Percentiles rank a stretch among this genome's conserved stretches.
Evolutionary conservation across 2,888 invertebrate species (phyloP).

Genomic region (Zhuqinia jingwanae): DNA sequence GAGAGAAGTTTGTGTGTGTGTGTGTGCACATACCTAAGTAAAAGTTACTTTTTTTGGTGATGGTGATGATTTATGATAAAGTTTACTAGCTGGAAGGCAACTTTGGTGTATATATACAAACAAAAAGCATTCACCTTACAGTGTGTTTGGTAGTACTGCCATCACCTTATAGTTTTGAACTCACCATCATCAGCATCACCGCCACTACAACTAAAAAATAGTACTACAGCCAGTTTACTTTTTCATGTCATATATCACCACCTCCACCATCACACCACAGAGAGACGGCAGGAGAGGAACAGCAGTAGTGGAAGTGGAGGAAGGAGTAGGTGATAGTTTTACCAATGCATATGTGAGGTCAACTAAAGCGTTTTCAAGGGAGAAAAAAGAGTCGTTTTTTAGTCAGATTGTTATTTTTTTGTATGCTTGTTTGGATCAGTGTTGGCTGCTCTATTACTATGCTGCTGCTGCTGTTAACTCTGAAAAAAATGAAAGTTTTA

Average conservation of each 20-base stretch:
- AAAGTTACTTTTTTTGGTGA: slow-evolving; percentile 43
- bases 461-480: not conserved
- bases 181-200: not conserved
- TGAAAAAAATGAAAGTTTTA: not conserved
- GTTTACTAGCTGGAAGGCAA: slow-evolving; percentile 39
- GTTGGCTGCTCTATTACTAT: no score
- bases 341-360: not conserved
- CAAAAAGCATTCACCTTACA: not conserved
- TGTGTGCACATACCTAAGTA: not conserved
- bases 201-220: not conserved
- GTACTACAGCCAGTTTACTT: slow-evolving; percentile 6
- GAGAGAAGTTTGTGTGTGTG: not conserved
- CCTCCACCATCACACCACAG: not conserved
- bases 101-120: not conserved
- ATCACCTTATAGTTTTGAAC: slow-evolving; percentile 27
- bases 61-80: slow-evolving; percentile 61
- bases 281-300: not conserved
- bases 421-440: not conserved
- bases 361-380: not conserved
- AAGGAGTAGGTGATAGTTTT: not conserved
- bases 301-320: not conserved
- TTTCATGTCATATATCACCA: slow-evolving; percentile 45
- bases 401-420: slow-evolving; percentile 10
- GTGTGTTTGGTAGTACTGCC: not conserved
- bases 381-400: slow-evolving; percentile 1